Conservation (phyloP, 2,113 vertebrate genomes). For the Myodes glareolus region DNA sequence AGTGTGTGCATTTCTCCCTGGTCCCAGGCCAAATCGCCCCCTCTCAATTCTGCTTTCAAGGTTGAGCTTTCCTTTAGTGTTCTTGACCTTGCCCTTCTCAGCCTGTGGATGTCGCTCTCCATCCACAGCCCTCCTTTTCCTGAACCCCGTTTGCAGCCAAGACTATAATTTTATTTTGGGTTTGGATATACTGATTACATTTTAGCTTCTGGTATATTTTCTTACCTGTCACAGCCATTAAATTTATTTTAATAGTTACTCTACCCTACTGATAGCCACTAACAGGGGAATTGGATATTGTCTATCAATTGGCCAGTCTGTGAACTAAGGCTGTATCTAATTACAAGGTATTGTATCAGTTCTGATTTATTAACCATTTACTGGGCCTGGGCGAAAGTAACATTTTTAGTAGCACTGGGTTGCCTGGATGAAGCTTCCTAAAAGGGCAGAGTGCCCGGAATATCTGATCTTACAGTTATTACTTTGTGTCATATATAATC, state of each 20-base stretch:
- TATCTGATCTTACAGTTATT: conserved; percentile 88
- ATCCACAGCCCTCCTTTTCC: conserved; percentile 59
- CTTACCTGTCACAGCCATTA: conserved; percentile 69
- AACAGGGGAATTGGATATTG: conserved; percentile 71
- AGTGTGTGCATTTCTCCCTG: conserved; percentile 35
- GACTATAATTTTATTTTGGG: conserved; percentile 14
- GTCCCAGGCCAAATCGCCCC: not conserved
- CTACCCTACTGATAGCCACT: conserved; percentile 54
- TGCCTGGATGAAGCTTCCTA: conserved; percentile 75
- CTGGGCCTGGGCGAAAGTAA: conserved; percentile 78
- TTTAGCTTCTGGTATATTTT: conserved; percentile 79
- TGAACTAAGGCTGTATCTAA: conserved; percentile 81
- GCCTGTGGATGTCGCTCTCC: conserved; percentile 82
- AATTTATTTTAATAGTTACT: conserved; percentile 77
- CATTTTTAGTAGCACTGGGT: conserved; percentile 79
- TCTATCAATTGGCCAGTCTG: conserved; percentile 71
- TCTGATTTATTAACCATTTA: conserved; percentile 86
- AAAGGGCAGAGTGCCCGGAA: conserved; percentile 86
- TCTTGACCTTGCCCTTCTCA: not conserved
- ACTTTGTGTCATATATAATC: conserved; percentile 90
- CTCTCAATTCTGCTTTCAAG: conserved; percentile 37
- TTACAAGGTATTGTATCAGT: conserved; percentile 84
- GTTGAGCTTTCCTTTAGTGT: not conserved
- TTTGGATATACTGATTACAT: conserved; percentile 75
- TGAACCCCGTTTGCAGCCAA: not conserved